Percentiles rank a stretch among this genome's conserved stretches.
phyloP scores from a whole-genome alignment of 2,113 vertebrate species.

The Symphodus melops region DNA sequence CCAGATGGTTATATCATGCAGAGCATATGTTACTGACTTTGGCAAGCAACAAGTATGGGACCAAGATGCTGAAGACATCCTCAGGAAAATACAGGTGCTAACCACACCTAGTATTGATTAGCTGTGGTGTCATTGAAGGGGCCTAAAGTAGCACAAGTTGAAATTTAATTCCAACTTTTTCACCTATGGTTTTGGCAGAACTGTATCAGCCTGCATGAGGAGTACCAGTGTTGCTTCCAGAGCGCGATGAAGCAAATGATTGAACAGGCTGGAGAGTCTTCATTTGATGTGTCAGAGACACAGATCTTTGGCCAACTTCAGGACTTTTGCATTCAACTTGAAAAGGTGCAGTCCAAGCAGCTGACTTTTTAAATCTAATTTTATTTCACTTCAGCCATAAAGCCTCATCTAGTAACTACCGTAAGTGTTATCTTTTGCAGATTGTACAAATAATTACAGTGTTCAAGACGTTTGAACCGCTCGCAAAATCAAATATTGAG shows the following conservation, averaged over 20 bases:
- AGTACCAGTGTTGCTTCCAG: slow-evolving; percentile 86
- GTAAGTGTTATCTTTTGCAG: slow-evolving; percentile 74
- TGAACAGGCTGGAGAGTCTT: slow-evolving; percentile 74
- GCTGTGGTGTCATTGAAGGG: neutral
- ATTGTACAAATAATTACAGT: slow-evolving; percentile 85
- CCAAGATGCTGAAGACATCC: slow-evolving; percentile 80
- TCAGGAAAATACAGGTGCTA: slow-evolving; percentile 86
- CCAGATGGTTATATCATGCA: slow-evolving; percentile 89
- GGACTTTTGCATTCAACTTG: slow-evolving; percentile 86
- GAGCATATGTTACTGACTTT: slow-evolving; percentile 86
- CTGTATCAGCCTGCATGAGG: slow-evolving; percentile 83
- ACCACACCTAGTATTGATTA: neutral
- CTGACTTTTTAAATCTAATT: neutral
- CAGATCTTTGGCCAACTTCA: slow-evolving; percentile 88
- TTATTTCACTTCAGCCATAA: neutral
- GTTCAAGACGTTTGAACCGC: slow-evolving; percentile 80
- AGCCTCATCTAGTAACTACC: slow-evolving; percentile 15
- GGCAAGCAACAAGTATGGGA: slow-evolving; percentile 85
- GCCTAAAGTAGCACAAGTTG: neutral
- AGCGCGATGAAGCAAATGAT: slow-evolving; percentile 80
- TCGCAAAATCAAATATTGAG: slow-evolving; percentile 85
- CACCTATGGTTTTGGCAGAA: slow-evolving; percentile 71
- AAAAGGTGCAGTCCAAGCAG: slow-evolving; percentile 77
- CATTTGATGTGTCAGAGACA: slow-evolving; percentile 86
- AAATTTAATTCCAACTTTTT: neutral